phyloP scores from a whole-genome alignment of 2,888 invertebrate species.

The Acleris literana region DNA sequence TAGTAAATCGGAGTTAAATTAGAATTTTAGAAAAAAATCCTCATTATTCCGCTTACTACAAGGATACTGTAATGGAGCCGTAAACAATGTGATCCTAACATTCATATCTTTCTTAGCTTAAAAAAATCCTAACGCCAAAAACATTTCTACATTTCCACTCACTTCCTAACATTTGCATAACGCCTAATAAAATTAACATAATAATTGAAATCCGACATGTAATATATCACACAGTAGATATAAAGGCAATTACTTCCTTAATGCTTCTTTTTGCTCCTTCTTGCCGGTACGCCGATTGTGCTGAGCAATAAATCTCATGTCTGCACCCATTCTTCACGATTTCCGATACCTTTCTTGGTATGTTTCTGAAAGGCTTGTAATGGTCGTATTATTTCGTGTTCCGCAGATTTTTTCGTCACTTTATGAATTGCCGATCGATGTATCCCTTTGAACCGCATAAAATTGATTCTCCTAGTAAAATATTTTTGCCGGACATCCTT shows the following conservation, averaged over 20 bases:
- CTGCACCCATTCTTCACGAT: conserved; percentile 25
- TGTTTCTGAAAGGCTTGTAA: conserved; percentile 15
- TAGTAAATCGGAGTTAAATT: too few species aligned
- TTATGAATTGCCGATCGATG: too few species aligned
- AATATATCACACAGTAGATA: conserved; percentile 31
- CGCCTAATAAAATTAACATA: conserved; percentile 34
- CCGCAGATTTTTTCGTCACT: conserved; percentile 2
- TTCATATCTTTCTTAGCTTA: too few species aligned
- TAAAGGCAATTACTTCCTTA: conserved; percentile 33
- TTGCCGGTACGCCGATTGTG: conserved; percentile 23
- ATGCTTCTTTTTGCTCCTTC: conserved; percentile 29
- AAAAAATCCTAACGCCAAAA: too few species aligned
- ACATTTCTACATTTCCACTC: not conserved
- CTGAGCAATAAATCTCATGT: conserved; percentile 24
- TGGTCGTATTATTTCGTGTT: conserved; percentile 3
- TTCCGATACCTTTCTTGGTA: conserved; percentile 21
- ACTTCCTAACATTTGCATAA: conserved; percentile 13
- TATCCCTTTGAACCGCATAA: too few species aligned
- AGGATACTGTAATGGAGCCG: too few species aligned
- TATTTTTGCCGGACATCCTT: too few species aligned
- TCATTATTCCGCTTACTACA: too few species aligned
- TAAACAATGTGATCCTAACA: too few species aligned
- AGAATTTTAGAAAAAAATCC: too few species aligned
- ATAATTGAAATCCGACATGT: conserved; percentile 32
- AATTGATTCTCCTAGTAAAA: too few species aligned